Evolutionary conservation across 2,113 vertebrate genomes (phyloP).

Genomic region (Solea solea): DNA sequence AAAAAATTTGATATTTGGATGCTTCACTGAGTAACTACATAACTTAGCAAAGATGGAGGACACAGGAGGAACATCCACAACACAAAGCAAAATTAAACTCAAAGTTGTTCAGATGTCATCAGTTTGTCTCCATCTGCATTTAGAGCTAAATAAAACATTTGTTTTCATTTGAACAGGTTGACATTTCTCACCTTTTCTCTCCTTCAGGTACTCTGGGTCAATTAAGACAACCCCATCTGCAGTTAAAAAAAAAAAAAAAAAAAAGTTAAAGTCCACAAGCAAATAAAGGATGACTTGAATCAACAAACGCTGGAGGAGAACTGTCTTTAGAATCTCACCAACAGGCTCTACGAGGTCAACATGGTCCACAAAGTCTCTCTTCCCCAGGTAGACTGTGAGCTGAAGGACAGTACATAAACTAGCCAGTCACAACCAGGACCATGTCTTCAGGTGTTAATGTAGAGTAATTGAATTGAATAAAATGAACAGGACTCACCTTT

Average conservation of each 20-base stretch:
- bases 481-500: slow-evolving; percentile 71
- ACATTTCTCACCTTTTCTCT: slow-evolving; percentile 89
- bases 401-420: slow-evolving; percentile 40
- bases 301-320: background rate
- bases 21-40: slow-evolving; percentile 13
- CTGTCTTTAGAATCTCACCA: slow-evolving; percentile 63
- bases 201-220: slow-evolving; percentile 95
- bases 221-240: slow-evolving; percentile 95
- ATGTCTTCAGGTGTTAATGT: background rate
- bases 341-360: slow-evolving; percentile 83
- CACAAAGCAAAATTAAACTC: too few species aligned
- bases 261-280: background rate
- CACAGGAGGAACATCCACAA: too few species aligned
- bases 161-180: too few species aligned
- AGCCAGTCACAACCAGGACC: background rate
- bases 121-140: too few species aligned
- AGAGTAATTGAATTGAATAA: background rate
- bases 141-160: too few species aligned
- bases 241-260: slow-evolving; percentile 35
- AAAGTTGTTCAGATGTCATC: too few species aligned
- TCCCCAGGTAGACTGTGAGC: slow-evolving; percentile 85
- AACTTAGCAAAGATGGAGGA: background rate
- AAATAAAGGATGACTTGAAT: background rate
- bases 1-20: background rate
- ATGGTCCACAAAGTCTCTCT: slow-evolving; percentile 85